These are phyloP conservation scores for Diabrotica balteata DNA, from an alignment of 2,888 invertebrate species.

Conservation along the genomic window DNA sequence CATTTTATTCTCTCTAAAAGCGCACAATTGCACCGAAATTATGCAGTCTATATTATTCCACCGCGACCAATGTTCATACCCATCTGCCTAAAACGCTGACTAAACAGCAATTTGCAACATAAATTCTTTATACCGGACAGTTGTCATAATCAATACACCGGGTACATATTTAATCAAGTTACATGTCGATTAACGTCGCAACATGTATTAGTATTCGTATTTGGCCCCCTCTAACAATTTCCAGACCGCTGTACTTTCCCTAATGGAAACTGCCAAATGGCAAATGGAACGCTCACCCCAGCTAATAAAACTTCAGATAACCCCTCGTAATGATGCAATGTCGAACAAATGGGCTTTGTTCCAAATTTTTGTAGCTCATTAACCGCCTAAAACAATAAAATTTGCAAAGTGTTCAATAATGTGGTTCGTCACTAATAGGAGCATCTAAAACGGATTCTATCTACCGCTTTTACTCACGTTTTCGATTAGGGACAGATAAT, in stretches of 20 bases:
- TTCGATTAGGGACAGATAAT: too few species aligned
- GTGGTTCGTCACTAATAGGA: too few species aligned
- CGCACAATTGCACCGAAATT: slow-evolving; percentile 2
- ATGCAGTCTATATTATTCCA: neutral
- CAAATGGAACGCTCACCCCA: slow-evolving; percentile 27
- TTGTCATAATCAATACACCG: slow-evolving; percentile 22
- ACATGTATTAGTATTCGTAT: slow-evolving; percentile 24
- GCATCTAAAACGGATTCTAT: too few species aligned
- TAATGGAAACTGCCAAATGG: slow-evolving; percentile 28
- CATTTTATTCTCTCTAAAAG: too few species aligned
- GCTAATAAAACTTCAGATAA: slow-evolving; percentile 28
- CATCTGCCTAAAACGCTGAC: neutral
- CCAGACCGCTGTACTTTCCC: slow-evolving; percentile 24
- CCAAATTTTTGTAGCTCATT: slow-evolving; percentile 23
- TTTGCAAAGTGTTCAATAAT: neutral
- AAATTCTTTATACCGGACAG: slow-evolving; percentile 10
- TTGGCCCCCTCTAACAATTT: slow-evolving; percentile 11
- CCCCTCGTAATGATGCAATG: slow-evolving; percentile 26
- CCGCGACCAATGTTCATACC: neutral
- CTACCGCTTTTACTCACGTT: too few species aligned
- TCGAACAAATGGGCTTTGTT: slow-evolving; percentile 21
- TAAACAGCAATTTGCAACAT: slow-evolving; percentile 5
- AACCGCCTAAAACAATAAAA: neutral
- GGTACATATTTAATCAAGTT: slow-evolving; percentile 28
- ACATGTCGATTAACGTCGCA: slow-evolving; percentile 27